These are phyloP conservation scores for Rotaria magnacalcarata DNA, from an alignment of 2,888 invertebrate genomes.

Conservation along the genomic window DNA sequence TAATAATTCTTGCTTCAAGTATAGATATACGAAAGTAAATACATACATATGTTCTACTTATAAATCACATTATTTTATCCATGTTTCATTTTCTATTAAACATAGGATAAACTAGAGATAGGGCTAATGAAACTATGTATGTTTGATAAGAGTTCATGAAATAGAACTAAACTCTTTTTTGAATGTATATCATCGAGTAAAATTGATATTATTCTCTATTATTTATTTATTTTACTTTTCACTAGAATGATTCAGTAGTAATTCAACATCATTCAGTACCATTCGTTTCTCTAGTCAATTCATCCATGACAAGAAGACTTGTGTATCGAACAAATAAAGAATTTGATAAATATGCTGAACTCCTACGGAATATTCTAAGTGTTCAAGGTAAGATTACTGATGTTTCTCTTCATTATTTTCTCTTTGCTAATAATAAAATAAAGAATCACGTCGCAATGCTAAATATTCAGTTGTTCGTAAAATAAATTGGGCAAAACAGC, in stretches of 20 bases:
- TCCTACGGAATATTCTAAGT: not conserved
- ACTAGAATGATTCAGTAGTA: not conserved
- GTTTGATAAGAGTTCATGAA: not conserved
- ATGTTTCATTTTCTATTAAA: not conserved
- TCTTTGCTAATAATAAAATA: not conserved
- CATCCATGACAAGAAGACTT: not conserved
- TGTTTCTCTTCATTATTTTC: not conserved
- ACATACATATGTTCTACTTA: not conserved
- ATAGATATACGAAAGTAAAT: too few relatives aligned
- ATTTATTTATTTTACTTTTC: not conserved
- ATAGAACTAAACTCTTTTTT: not conserved
- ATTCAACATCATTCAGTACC: not conserved
- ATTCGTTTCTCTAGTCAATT: not conserved
- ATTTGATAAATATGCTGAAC: constrained; percentile 23
- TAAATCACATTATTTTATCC: not conserved
- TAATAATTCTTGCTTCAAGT: too few relatives aligned
- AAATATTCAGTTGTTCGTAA: not conserved
- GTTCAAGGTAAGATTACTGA: not conserved
- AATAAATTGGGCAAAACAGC: not conserved
- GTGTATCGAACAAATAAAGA: constrained; percentile 28
- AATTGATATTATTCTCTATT: not conserved
- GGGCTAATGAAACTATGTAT: not conserved
- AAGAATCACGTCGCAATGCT: constrained; percentile 20
- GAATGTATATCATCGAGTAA: not conserved
- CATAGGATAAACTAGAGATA: not conserved